Evolutionary conservation across 2,797 vertebrate genomes (phyloP).

Genomic region (Cossypha caffra): DNA sequence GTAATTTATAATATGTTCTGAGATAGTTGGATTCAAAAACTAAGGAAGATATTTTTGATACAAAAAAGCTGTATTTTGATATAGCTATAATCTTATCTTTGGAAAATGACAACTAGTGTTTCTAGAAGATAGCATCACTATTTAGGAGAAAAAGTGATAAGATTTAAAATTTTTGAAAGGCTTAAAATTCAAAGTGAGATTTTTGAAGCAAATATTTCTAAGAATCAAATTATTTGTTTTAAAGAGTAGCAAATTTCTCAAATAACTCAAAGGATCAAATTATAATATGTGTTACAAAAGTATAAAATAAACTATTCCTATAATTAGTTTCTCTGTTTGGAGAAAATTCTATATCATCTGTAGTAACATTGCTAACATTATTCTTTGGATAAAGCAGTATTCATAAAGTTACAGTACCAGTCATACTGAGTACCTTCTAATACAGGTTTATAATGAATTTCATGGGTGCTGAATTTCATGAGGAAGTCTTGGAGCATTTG

Average conservation of each 20-base stretch:
- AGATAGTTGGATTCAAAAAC: background rate
- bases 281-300: background rate
- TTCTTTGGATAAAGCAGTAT: background rate
- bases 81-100: background rate
- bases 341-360: background rate
- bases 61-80: accelerated
- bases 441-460: background rate
- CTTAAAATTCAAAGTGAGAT: background rate
- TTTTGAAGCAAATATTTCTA: background rate
- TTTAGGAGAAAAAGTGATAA: background rate
- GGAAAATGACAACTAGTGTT: background rate
- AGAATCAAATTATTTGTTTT: background rate
- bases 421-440: background rate
- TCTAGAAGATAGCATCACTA: background rate
- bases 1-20: background rate
- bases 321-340: background rate
- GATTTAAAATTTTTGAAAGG: background rate
- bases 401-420: background rate
- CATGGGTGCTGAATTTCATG: background rate
- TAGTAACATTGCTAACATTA: background rate
- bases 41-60: background rate
- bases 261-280: background rate
- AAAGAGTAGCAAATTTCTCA: background rate
- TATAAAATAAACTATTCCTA: background rate
- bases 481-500: background rate